phyloP scores from a whole-genome alignment of 1,140 invertebrate genomes.

The Cecropterus lyciades region DNA sequence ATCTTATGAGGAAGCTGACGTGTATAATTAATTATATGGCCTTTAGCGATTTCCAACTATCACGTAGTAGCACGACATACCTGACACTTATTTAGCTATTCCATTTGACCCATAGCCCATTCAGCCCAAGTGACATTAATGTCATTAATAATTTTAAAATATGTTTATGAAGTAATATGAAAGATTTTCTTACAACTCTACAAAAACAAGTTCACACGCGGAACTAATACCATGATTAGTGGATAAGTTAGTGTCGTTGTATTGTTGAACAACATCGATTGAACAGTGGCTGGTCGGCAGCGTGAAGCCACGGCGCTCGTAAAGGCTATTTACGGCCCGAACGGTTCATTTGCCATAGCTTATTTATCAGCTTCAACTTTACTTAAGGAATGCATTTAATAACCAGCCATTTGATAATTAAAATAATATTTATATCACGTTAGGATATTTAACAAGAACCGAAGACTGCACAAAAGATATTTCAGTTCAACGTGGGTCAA shows the following conservation, averaged over 20 bases:
- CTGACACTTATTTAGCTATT: neutral
- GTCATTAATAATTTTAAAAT: neutral
- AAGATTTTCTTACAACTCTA: neutral
- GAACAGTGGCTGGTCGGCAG: conserved; percentile 35
- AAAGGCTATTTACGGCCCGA: conserved; percentile 63
- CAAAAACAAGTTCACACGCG: neutral
- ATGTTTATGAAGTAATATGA: neutral
- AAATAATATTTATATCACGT: neutral
- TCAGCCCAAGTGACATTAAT: neutral
- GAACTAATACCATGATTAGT: conserved; percentile 4
- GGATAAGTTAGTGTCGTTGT: neutral
- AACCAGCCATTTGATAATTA: neutral
- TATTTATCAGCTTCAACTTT: conserved; percentile 50
- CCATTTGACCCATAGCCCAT: neutral
- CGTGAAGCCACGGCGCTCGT: conserved; percentile 48
- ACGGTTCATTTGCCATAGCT: conserved; percentile 63
- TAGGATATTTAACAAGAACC: too few relatives aligned
- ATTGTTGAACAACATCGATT: conserved; percentile 37
- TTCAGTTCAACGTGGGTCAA: too few relatives aligned
- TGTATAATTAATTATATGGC: neutral
- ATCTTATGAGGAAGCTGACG: neutral
- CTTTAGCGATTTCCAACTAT: neutral
- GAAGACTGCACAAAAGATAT: too few relatives aligned
- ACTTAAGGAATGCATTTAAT: conserved; percentile 37
- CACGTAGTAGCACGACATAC: neutral